Evolutionary conservation across 2,888 invertebrate genomes (phyloP), one percentile per base, ranked within the genome.

Genomic region (Busseola fusca): DNA sequence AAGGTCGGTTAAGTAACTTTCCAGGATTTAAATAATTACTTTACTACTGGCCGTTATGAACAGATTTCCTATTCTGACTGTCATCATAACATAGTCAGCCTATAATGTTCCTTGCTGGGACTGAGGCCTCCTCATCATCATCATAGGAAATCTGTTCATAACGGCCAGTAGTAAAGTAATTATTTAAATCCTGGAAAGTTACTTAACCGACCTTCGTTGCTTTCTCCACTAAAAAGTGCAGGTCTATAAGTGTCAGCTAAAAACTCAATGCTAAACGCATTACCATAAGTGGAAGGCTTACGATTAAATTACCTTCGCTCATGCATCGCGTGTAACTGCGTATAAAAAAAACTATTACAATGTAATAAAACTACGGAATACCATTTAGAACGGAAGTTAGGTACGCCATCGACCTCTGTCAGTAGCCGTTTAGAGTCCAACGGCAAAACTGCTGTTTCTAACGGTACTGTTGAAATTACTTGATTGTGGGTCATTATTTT

Each of bases 321-420:
- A 73, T 59, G 58, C 37, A 63, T 76, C 45, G 84, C 77, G 72
- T 84, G 84, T n/a, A 57, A 65, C 66, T 68, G n/a, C 42, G 57
- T 63, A 66, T 50, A 52, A 64, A 76, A 74, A 72, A 73, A 64
- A 37, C 34, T 18, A 54, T 48, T 57, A 64, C 48, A 64, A 40
- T 69, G 71, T 60, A 74, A 74, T 71, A 71, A 66, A 71, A 64
- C 52, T 69, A 58, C 64, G 69, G 81, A 80, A 82, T 76, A 76
- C 76, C 80, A 84, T 85, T 84, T 72, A 74, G 83, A 87, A 86
- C 88, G 87, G 89, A 89, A 82, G 74, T 69, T 40, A 40, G 62
- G 68, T 73, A 82, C 82, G 84, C 72, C 80, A 76, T 58, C 83
- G 87, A 86, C 87, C 87, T 87, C 76, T 34, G 56, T 18, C 52